Evolutionary conservation across 2,888 invertebrate genomes (phyloP), one percentile per base, ranked within the genome.

Genomic region (Cheilosia soror): DNA sequence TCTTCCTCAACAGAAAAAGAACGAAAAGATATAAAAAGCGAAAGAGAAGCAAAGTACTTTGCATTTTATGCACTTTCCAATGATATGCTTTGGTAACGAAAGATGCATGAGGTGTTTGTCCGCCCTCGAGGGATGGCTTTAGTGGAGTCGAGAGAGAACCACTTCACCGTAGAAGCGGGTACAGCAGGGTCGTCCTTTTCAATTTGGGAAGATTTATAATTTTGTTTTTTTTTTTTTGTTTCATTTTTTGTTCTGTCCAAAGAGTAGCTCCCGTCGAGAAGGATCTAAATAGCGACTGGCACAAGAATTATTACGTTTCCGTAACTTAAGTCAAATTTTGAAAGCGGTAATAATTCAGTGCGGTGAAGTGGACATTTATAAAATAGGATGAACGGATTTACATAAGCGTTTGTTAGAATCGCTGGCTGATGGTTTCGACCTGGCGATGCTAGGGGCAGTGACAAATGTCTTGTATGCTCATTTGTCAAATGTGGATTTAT

Each of bases 241-340:
- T 13, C 11, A 7, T 40, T 47, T 15, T 31, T 58, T 7, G 11
- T 4, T 13, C n/a, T 33, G 29, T 9, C 60, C 37, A 55, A 55
- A 55, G 44, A 40, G 49, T 25, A 60, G 27, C 40, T 40, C 44
- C 11, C 51, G 37, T 57, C 13, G 42, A 62, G 51, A 57, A 72
- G 76, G 72, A 76, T 76, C 66, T 81, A 57, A 81, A 77, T 57
- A 76, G 72, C 60, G 65, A 81, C 37, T 81, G 81, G 66, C 72
- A 85, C 31, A 85, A 85, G 85, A 85, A 81, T 85, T 85, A 85
- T 85, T 81, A 77, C 81, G 68, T 81, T 85, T 85, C 71, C 68
- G 76, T 72, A 66, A 77, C 76, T 85, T 81, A 81, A 85, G 85
- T 81, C 76, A 85, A 81, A 85, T 77, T 85, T 81, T 72, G 81